These are phyloP conservation scores for Kryptolebias marmoratus DNA, from an alignment of 2,113 vertebrate genomes.

Conservation along the genomic window DNA sequence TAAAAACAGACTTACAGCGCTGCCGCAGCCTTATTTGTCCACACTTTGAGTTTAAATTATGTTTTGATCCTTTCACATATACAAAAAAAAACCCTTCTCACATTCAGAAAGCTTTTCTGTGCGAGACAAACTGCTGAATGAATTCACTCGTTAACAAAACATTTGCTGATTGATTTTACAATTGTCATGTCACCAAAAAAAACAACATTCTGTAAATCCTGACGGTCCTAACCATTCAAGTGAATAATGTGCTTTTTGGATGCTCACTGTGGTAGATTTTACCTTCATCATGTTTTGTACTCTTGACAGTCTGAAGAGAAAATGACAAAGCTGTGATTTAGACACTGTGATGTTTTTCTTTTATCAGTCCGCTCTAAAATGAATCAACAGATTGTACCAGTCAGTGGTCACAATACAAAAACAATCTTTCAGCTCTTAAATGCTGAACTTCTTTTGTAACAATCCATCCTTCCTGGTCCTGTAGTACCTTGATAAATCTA, in stretches of 20 bases:
- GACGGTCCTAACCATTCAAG: no score
- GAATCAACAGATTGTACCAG: slow-evolving; percentile 2
- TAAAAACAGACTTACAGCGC: no score
- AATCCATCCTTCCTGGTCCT: slow-evolving; percentile 9
- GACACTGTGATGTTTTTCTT: background rate
- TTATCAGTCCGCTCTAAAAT: background rate
- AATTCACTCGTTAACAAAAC: background rate
- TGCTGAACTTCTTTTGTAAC: slow-evolving; percentile 9
- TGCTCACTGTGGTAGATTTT: no score
- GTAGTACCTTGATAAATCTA: slow-evolving; percentile 29
- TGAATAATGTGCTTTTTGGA: no score
- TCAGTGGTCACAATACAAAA: slow-evolving; percentile 10
- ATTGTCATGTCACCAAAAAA: background rate
- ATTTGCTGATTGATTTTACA: background rate
- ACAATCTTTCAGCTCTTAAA: slow-evolving; percentile 15
- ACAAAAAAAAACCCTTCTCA: background rate
- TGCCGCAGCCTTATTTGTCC: background rate
- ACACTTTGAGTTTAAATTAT: background rate
- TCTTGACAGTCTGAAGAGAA: no score
- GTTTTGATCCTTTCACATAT: background rate
- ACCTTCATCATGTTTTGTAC: no score
- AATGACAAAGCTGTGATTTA: background rate
- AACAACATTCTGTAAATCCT: no score
- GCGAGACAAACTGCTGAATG: background rate
- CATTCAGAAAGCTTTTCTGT: background rate